Evolutionary conservation across 2,113 vertebrate genomes (phyloP).

Genomic region (Meles meles): DNA sequence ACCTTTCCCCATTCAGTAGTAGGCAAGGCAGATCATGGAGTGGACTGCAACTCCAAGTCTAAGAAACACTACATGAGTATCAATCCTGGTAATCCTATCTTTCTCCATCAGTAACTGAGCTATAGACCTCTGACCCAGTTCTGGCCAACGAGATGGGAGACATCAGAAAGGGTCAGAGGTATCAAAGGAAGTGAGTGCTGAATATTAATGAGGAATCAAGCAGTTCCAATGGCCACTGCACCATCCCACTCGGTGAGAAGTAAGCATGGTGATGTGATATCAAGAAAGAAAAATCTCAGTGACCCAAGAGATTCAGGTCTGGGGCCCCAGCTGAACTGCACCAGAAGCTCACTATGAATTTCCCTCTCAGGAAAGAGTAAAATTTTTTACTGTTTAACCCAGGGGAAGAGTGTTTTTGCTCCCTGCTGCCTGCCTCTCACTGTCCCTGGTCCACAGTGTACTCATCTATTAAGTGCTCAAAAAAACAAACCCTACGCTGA

Average conservation of each 20-base stretch:
- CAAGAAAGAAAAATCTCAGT: background rate
- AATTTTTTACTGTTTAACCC: background rate
- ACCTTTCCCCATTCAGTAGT: background rate
- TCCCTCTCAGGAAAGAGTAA: background rate
- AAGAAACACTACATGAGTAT: background rate
- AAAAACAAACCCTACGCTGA: background rate
- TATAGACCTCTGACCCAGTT: background rate
- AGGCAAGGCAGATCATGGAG: background rate
- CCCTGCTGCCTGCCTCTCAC: background rate
- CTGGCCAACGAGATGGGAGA: background rate
- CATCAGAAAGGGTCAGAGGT: background rate
- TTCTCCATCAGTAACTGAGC: background rate
- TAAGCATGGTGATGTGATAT: rapidly evolving
- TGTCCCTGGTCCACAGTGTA: background rate
- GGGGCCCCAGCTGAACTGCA: background rate
- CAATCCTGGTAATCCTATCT: background rate
- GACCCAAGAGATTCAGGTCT: background rate
- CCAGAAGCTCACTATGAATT: background rate
- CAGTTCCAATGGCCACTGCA: rapidly evolving
- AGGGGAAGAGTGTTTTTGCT: background rate
- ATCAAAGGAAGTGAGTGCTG: background rate
- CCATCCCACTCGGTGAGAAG: background rate
- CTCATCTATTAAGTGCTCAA: background rate
- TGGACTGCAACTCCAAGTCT: background rate
- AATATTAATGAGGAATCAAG: background rate